Evolutionary conservation across 2,113 vertebrate genomes (phyloP), one percentile per base, ranked within the genome.

Genomic region (Entelurus aequoreus): DNA sequence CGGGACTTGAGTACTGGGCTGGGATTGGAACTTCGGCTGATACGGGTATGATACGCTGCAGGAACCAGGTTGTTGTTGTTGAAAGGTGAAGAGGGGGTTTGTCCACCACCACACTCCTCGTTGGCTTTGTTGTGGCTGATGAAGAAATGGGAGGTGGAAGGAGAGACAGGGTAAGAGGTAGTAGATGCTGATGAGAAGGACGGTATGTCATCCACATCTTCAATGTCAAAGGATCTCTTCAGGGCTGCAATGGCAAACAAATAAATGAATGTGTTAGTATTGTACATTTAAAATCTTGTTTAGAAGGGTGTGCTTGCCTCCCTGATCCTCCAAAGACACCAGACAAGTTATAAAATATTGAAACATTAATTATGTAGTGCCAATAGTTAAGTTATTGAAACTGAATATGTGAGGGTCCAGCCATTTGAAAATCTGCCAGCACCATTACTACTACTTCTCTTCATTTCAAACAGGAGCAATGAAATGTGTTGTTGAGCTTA

Each of bases 161-260:
- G 72, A 7, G 89, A 83, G 44, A 76, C 69, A 0, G 88, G 82
- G 47, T 83, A 76, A 42, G 80, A 79, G 36, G 81, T 51, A 0
- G 87, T 71, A 11, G 88, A 87, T 13, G 85, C 63, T 0, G 86
- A 66, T 3, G 90, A 80, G 64, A 90, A 90, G 13, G 85, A 42
- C 0, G 80, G 82, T 0, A 68, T 78, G 13, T 90, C 87, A 0
- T 91, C 89, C 47, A 85, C 87, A 76, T 93, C 93, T 47, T 94
- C 93, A 1, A 86, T 86, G 38, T 94, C 93, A 14, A 94, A 94
- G 0, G 93, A 94, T 54, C 91, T 90, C 83, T 94, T 93, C 69
- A 95, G 82, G 0, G 93, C 94, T 95, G 87, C n/a, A 69, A 42
- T 66, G 16, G 73, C 42, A 56, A 59, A 84, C 11, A 81, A 60